Evolutionary conservation across 2,797 vertebrate species (phyloP).

Genomic region (Hydrophis major): DNA sequence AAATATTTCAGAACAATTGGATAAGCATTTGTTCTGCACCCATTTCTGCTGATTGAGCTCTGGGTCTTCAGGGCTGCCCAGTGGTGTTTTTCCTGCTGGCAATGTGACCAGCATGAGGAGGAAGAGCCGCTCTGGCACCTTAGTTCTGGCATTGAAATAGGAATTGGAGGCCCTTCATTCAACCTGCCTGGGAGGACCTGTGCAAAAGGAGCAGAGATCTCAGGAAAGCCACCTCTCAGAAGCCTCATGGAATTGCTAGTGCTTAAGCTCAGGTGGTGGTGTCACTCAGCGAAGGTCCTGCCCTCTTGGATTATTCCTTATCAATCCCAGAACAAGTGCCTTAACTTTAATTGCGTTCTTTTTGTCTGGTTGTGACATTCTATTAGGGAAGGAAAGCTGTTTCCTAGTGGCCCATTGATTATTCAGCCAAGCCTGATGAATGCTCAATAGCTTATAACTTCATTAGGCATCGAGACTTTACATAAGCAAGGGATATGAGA

Average conservation of each 20-base stretch:
- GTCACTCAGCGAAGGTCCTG: not conserved
- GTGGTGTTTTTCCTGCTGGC: not conserved
- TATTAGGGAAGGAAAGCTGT: not conserved
- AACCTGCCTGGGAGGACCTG: not conserved
- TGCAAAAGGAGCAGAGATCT: not conserved
- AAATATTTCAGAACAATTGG: conserved; percentile 66
- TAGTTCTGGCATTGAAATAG: not conserved
- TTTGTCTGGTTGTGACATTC: not conserved
- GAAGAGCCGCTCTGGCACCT: not conserved
- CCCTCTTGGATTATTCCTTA: not conserved
- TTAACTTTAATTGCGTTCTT: not conserved
- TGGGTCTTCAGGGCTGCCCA: conserved; percentile 29
- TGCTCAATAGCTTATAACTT: not conserved
- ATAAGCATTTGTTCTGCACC: conserved; percentile 59
- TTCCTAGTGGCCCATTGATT: not conserved
- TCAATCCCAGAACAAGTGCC: not conserved
- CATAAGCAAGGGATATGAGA: not conserved
- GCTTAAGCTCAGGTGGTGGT: not conserved
- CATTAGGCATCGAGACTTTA: not conserved
- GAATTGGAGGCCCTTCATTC: not conserved
- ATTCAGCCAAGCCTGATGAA: not conserved
- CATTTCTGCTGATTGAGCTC: conserved; percentile 50
- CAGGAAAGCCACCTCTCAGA: not conserved
- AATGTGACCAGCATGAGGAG: not conserved
- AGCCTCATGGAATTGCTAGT: not conserved